Percentiles rank a stretch among this genome's conserved stretches.
phyloP scores from a whole-genome alignment of 2,888 invertebrate genomes.

The Gonocerus acuteangulatus region DNA sequence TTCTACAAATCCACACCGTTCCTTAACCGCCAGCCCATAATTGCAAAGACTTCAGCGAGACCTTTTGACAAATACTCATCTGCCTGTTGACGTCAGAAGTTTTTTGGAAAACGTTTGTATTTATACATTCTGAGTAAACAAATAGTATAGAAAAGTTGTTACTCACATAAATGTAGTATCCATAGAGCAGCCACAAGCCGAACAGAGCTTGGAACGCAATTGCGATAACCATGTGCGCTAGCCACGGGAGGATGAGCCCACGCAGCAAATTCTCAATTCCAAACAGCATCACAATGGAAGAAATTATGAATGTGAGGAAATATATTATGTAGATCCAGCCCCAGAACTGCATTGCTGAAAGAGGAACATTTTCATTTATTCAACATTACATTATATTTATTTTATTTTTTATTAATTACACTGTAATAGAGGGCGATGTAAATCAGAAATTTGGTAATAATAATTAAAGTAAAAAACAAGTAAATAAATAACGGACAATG shows the following conservation, averaged over 20 bases:
- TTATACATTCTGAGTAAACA: no score
- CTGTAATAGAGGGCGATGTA: neutral
- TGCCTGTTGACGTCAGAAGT: no score
- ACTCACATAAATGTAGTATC: constrained; percentile 87
- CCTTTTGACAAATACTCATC: no score
- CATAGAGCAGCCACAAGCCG: constrained; percentile 77
- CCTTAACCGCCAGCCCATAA: no score
- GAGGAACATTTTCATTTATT: no score
- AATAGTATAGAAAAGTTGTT: constrained; percentile 38
- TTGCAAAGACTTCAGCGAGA: no score
- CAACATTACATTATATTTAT: neutral
- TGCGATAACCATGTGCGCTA: constrained; percentile 58
- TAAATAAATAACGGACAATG: no score
- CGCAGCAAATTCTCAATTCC: constrained; percentile 63
- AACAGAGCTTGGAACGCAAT: constrained; percentile 69
- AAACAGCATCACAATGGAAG: constrained; percentile 54
- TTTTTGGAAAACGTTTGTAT: no score
- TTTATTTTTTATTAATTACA: neutral
- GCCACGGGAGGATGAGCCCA: constrained; percentile 76
- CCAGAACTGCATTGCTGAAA: constrained; percentile 65
- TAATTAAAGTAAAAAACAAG: no score
- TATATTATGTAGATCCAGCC: constrained; percentile 58
- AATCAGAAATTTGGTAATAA: neutral
- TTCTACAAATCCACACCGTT: no score
- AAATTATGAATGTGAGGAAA: constrained; percentile 50